These are phyloP conservation scores for Polypedilum pembai DNA, from an alignment of 1,140 invertebrate genomes.

Conservation along the genomic window DNA sequence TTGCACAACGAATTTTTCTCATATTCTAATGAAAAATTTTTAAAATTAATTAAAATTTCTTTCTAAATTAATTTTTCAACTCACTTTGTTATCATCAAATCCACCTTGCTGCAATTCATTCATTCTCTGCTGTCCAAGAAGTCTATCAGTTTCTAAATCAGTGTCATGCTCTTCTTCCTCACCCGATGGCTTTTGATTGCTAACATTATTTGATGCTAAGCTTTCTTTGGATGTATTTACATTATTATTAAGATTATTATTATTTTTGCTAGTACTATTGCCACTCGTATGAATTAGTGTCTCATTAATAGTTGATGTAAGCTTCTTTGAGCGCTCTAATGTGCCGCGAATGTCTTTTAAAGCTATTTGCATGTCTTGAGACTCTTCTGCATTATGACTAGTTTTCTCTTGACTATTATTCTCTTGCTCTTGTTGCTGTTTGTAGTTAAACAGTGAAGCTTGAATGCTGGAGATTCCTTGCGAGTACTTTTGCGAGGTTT, in stretches of 20 bases:
- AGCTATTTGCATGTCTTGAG: constrained; percentile 54
- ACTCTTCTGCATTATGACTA: constrained; percentile 32
- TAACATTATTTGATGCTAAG: neutral
- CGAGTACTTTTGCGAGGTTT: constrained; percentile 30
- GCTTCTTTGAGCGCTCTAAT: constrained; percentile 57
- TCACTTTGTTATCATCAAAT: constrained; percentile 71
- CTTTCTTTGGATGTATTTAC: constrained; percentile 2
- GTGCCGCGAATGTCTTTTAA: constrained; percentile 76
- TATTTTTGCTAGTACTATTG: constrained; percentile 24
- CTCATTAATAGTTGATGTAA: constrained; percentile 32
- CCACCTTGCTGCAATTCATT: constrained; percentile 72
- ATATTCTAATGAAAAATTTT: neutral
- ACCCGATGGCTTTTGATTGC: constrained; percentile 38
- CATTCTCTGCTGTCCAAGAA: constrained; percentile 79
- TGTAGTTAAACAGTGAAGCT: constrained; percentile 1
- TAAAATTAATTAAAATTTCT: constrained; percentile 29
- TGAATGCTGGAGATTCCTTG: constrained; percentile 32
- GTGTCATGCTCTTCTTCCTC: constrained; percentile 74
- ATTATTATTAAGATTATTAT: neutral
- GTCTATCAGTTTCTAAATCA: constrained; percentile 79
- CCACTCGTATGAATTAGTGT: constrained; percentile 18
- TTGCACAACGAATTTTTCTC: constrained; percentile 29
- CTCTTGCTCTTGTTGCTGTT: neutral
- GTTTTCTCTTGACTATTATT: constrained; percentile 28
- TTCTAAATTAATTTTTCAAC: neutral